phyloP scores from a whole-genome alignment of 2,797 vertebrate species.

The Sebastes melanostomus region DNA sequence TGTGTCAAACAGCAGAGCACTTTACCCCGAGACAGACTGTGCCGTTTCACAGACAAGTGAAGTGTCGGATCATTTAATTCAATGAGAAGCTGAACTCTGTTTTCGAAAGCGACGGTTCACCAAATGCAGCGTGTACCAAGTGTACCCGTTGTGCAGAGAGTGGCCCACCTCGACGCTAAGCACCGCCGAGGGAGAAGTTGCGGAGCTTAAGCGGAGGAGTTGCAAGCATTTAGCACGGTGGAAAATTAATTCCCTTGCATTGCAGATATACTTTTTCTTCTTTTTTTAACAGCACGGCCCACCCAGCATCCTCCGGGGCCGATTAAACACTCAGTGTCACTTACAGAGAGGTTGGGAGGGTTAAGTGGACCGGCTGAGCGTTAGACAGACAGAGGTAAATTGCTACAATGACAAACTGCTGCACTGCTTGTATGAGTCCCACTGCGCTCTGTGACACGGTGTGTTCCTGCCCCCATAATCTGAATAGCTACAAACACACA shows the following conservation, averaged over 20 bases:
- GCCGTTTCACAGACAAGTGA: conserved; percentile 15
- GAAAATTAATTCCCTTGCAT: conserved; percentile 52
- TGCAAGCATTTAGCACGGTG: not conserved
- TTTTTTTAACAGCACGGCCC: conserved; percentile 1
- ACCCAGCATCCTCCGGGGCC: conserved; percentile 41
- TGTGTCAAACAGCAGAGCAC: conserved; percentile 44
- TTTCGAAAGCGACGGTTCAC: conserved; percentile 8
- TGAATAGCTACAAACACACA: not conserved
- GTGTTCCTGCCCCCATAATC: not conserved
- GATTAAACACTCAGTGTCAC: conserved; percentile 73
- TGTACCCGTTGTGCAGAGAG: not conserved
- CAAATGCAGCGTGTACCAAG: not conserved
- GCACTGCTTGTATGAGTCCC: conserved; percentile 49
- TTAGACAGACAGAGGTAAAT: conserved; percentile 58
- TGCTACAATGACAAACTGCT: conserved; percentile 64
- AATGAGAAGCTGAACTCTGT: conserved; percentile 16
- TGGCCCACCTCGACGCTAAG: conserved; percentile 4
- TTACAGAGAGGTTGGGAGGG: conserved; percentile 58
- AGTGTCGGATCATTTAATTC: conserved; percentile 42
- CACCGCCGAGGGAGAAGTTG: conserved; percentile 21
- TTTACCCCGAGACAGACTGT: conserved; percentile 12
- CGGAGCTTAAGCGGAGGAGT: conserved; percentile 10
- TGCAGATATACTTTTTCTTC: conserved; percentile 21
- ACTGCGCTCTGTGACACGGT: conserved; percentile 43
- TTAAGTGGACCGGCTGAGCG: conserved; percentile 61